phyloP scores from a whole-genome alignment of 2,888 invertebrate species.

The Trissolcus brochymenae region DNA sequence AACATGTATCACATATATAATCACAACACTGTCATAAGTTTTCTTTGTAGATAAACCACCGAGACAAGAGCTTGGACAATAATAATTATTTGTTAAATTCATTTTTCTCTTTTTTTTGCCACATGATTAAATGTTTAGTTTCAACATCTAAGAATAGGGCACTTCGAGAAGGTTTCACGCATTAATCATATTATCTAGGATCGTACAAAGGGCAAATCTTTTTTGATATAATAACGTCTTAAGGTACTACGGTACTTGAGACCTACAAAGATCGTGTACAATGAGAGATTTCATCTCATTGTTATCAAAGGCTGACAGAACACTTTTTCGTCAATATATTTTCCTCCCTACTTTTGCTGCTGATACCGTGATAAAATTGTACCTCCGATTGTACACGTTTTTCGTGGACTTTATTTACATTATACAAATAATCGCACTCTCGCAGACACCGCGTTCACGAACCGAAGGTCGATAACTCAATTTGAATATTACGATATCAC shows the following conservation, averaged over 20 bases:
- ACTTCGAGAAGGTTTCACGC: conserved; percentile 68
- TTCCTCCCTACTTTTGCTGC: too few relatives aligned
- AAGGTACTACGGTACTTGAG: conserved; percentile 42
- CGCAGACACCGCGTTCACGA: conserved; percentile 4
- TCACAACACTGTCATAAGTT: conserved; percentile 64
- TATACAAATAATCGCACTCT: neutral
- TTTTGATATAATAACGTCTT: conserved; percentile 43
- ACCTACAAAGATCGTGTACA: conserved; percentile 27
- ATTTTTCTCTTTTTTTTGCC: conserved; percentile 43
- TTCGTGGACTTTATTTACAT: neutral
- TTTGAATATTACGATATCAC: too few relatives aligned
- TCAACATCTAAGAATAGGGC: conserved; percentile 72
- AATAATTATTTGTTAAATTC: conserved; percentile 9
- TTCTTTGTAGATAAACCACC: conserved; percentile 64
- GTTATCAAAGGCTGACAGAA: too few relatives aligned
- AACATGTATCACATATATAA: conserved; percentile 74
- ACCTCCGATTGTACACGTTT: too few relatives aligned
- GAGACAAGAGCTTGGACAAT: conserved; percentile 58
- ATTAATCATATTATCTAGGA: conserved; percentile 45
- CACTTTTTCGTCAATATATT: too few relatives aligned
- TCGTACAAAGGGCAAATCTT: conserved; percentile 47
- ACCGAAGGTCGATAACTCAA: neutral
- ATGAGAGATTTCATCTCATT: conserved; percentile 9
- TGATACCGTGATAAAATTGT: too few relatives aligned
- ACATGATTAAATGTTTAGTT: conserved; percentile 57